A percentile compares a stretch with the other conserved stretches of the same genome.
Conservation (phyloP, 2,888 invertebrate genomes). For the Chrysopilus asiliformis region DNA sequence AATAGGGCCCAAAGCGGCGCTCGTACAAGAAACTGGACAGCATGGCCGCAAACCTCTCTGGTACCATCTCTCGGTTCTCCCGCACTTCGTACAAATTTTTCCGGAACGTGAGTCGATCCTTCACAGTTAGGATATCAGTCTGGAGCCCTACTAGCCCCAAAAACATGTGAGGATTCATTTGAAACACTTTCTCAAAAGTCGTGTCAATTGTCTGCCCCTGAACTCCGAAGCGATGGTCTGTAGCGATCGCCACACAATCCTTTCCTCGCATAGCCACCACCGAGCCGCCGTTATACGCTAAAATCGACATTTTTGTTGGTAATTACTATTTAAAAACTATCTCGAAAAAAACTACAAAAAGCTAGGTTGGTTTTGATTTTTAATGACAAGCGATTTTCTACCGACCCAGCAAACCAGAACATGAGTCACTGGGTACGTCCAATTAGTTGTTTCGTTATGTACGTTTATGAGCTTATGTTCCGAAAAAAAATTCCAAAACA, state of each 20-base stretch:
- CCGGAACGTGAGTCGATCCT: conserved; percentile 76
- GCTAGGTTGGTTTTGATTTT: no score
- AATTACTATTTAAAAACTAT: no score
- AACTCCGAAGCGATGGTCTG: conserved; percentile 88
- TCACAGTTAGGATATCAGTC: conserved; percentile 91
- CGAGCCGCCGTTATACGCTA: conserved; percentile 86
- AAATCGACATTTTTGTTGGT: conserved; percentile 47
- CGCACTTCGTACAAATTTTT: conserved; percentile 87
- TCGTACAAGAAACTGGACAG: conserved; percentile 92
- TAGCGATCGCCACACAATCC: conserved; percentile 91
- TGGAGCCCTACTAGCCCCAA: conserved; percentile 91
- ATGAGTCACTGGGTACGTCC: no score
- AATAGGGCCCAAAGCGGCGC: conserved; percentile 93
- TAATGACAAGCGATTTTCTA: no score
- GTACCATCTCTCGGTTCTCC: conserved; percentile 82
- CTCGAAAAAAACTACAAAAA: no score
- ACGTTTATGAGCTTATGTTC: no score
- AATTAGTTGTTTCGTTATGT: no score
- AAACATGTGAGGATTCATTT: conserved; percentile 80
- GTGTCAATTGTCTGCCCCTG: conserved; percentile 86
- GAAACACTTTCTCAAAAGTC: conserved; percentile 86
- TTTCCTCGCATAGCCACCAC: conserved; percentile 98
- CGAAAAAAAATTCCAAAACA: no score
- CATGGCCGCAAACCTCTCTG: conserved; percentile 84
- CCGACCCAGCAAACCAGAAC: no score